A percentile compares a stretch with the other conserved stretches of the same genome.
Conservation (phyloP, 2,797 vertebrate species). For the Glyptemys insculpta region DNA sequence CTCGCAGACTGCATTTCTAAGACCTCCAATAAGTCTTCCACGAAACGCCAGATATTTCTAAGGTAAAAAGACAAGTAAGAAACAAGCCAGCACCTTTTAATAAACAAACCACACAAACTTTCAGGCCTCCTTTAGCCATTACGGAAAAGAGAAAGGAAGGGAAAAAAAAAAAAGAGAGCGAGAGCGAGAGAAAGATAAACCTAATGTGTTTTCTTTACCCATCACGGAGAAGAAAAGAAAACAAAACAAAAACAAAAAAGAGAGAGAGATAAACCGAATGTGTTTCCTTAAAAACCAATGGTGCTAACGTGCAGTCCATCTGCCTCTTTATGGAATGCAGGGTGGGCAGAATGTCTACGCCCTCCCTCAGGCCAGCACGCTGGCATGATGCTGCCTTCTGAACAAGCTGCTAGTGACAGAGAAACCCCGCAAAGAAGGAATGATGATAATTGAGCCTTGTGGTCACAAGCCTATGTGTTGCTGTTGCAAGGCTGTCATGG, state of each 20-base stretch:
- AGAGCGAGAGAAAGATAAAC: constrained; percentile 3
- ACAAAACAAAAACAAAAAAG: no score
- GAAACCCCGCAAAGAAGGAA: neutral
- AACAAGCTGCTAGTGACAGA: neutral
- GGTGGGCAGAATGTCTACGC: constrained; percentile 6
- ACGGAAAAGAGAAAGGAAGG: neutral
- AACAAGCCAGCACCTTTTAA: neutral
- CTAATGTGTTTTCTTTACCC: constrained; percentile 23
- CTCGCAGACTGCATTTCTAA: neutral
- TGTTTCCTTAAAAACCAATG: constrained; percentile 53
- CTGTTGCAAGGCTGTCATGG: neutral
- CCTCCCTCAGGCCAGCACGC: constrained; percentile 26
- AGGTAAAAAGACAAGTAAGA: neutral
- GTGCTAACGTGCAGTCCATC: constrained; percentile 28
- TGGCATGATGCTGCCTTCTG: neutral
- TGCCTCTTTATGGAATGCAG: neutral
- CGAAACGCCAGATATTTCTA: neutral
- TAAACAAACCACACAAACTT: constrained; percentile 40
- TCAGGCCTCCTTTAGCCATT: constrained; percentile 18
- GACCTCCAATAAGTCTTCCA: neutral
- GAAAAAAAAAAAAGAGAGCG: neutral
- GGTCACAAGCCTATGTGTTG: neutral
- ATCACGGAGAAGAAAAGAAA: no score
- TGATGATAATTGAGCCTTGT: neutral
- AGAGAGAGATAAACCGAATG: constrained; percentile 22